Evolutionary conservation across 35 echinoderm and acorn worm species (phyloP).

Genomic region (Strongylocentrotus purpuratus): DNA sequence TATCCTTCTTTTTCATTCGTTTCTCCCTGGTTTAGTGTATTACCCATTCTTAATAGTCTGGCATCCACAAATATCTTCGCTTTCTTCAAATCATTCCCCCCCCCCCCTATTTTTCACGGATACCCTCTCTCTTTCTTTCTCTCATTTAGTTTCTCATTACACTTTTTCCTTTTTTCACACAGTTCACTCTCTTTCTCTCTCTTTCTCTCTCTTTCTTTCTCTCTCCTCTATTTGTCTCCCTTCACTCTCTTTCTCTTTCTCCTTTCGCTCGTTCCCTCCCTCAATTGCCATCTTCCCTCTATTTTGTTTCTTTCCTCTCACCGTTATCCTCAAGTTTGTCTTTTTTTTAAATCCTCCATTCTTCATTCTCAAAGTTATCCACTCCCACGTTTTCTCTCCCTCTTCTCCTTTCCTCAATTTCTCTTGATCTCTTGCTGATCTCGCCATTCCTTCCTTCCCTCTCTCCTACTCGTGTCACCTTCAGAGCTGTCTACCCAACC

Average conservation of each 20-base stretch:
- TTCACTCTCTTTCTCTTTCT: background rate
- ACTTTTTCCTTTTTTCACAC: background rate
- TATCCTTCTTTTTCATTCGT: background rate
- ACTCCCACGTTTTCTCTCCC: background rate
- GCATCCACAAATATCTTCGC: too few species aligned
- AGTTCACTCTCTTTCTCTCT: background rate
- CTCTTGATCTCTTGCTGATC: background rate
- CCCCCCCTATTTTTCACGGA: background rate
- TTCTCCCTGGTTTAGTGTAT: background rate
- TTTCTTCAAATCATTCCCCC: too few species aligned
- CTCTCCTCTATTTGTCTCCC: background rate
- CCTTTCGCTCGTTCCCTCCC: background rate
- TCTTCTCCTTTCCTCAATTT: background rate
- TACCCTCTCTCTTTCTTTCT: background rate
- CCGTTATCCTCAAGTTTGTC: background rate
- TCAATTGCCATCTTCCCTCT: background rate
- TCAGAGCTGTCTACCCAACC: background rate
- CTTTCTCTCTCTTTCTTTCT: background rate
- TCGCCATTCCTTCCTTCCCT: background rate
- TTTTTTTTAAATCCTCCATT: background rate
- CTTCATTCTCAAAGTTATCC: background rate
- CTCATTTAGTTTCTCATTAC: background rate
- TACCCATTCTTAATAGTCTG: too few species aligned
- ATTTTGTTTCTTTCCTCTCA: background rate
- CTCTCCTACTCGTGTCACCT: background rate